Evolutionary conservation across 2,797 vertebrate genomes (phyloP).

Genomic region (Argyrosomus regius): DNA sequence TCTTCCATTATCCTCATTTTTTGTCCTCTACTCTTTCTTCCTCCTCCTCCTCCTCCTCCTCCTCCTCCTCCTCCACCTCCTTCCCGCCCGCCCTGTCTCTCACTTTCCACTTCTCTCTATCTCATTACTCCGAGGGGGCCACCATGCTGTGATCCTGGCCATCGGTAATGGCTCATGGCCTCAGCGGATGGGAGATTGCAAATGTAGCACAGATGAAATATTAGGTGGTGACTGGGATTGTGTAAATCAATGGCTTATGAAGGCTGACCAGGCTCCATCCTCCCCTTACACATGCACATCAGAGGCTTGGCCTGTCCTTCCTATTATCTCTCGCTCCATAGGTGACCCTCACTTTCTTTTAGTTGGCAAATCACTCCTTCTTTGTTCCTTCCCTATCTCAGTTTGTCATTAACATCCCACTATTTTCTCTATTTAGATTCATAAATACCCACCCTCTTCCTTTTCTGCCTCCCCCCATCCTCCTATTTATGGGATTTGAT

Average conservation of each 20-base stretch:
- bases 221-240: constrained; percentile 77
- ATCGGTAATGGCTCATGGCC: constrained; percentile 82
- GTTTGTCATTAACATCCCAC: constrained; percentile 63
- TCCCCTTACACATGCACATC: constrained; percentile 56
- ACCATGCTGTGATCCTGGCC: constrained; percentile 79
- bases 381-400: constrained; percentile 46
- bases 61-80: constrained; percentile 36
- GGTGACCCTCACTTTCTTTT: constrained; percentile 57
- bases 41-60: constrained; percentile 29
- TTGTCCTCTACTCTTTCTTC: constrained; percentile 65
- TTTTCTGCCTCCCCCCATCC: not conserved
- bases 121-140: constrained; percentile 79
- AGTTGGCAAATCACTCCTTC: constrained; percentile 67
- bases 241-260: constrained; percentile 84
- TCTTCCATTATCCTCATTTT: constrained; percentile 75
- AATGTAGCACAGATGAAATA: constrained; percentile 82
- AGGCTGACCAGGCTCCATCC: constrained; percentile 73
- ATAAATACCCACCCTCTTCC: constrained; percentile 36
- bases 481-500: constrained; percentile 65
- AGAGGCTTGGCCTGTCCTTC: constrained; percentile 54
- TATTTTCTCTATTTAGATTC: constrained; percentile 53
- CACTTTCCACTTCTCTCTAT: constrained; percentile 77
- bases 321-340: constrained; percentile 58
- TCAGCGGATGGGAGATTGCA: constrained; percentile 75
- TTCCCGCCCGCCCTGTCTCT: constrained; percentile 64